Base-by-base conservation (phyloP, 2,888 invertebrate species). In the Yponomeuta plumbellus region DNA sequence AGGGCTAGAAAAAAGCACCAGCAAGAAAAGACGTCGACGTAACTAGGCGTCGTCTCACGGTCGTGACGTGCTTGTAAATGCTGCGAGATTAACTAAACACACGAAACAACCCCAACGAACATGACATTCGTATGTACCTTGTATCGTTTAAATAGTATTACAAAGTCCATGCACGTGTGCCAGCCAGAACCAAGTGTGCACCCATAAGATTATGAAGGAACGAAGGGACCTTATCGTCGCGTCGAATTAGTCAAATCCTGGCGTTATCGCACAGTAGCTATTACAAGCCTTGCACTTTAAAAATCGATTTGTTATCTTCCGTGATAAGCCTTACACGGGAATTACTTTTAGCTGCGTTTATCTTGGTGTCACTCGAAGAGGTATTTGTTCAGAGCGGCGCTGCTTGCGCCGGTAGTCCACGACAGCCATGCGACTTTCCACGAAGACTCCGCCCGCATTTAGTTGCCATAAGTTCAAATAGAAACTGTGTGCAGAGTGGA, bases 51-150 rank as follows among this genome's bases (percentile, higher is more conserved):
- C 59, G 58, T 21, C n/a, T 40, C 62, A 69, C 72, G 74, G 70
- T 78, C 88, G 88, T 89, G 90, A 86, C 84, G 75, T 72, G 85
- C 77, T 82, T 86, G 76, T 82, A 80, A 87, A 90, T 83, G 80
- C 79, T 73, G 72, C 75, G 69, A 79, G 80, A 83, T 85, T 82
- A 81, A 76, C 74, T n/a, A 64, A 64, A 72, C 74, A 76, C 61
- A 61, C 59, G 11, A 64, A 61, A 72, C 74, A 76, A 79, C 78
- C 44, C 44, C 80, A 80, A 83, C 81, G 75, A 70, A 74, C 75
- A 76, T 79, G 76, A 65, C 56, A 64, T 17, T 23, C 80, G 81
- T 81, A 80, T 80, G 75, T 79, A 74, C 77, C 75, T 80, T 78
- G 76, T 80, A 80, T 79, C 77, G 73, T 80, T 84, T 77, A 80